Percentiles rank a stretch among this genome's conserved stretches.
Conservation (phyloP, 2,888 invertebrate genomes). For the Nephrotoma appendiculata region DNA sequence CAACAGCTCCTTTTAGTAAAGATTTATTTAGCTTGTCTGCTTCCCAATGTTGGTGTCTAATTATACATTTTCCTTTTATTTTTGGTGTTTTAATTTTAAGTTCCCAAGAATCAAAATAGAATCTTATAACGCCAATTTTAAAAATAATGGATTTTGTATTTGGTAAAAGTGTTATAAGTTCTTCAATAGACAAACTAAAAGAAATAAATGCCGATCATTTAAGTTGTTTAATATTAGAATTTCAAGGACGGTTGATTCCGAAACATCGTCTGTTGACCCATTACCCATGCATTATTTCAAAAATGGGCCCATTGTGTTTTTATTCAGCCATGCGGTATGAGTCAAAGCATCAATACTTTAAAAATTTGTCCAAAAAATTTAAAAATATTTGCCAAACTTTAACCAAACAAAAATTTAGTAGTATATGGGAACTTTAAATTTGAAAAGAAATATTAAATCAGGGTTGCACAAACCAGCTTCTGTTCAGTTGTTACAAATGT, state of each 20-base stretch:
- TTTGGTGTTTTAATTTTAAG: conserved; percentile 6
- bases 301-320: background rate
- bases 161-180: background rate
- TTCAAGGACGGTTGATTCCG: background rate
- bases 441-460: background rate
- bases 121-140: background rate
- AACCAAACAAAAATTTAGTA: too few relatives aligned
- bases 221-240: background rate
- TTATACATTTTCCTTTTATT: conserved; percentile 9
- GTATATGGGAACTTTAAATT: background rate
- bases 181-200: background rate
- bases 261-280: background rate
- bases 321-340: background rate
- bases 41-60: conserved; percentile 7
- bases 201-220: background rate
- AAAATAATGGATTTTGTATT: background rate
- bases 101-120: background rate
- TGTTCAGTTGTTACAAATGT: too few relatives aligned
- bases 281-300: background rate
- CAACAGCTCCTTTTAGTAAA: conserved; percentile 5
- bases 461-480: background rate
- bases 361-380: background rate
- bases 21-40: conserved; percentile 8
- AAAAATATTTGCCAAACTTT: background rate
- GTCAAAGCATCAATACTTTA: background rate